Evolutionary conservation across 2,797 vertebrate genomes (phyloP).

Genomic region (Lacerta agilis): DNA sequence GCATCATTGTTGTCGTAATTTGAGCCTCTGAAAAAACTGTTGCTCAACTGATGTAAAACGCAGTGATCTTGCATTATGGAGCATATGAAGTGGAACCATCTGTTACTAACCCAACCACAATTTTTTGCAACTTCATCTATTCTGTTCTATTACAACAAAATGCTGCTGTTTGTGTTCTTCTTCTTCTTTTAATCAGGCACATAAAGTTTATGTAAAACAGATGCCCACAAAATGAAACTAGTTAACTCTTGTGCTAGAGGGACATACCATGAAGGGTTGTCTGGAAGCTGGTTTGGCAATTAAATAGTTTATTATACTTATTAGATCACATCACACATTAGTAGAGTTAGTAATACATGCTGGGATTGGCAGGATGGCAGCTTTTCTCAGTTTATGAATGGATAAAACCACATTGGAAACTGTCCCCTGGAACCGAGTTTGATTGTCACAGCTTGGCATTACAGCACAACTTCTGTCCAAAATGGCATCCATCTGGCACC

Average conservation of each 20-base stretch:
- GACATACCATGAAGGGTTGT: not conserved
- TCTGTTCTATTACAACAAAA: not conserved
- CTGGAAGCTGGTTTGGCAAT: constrained; percentile 13
- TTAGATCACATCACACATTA: not conserved
- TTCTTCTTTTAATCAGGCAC: not conserved
- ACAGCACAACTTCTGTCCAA: not conserved
- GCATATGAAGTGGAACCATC: not conserved
- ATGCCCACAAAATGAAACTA: not conserved
- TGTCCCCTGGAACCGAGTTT: not conserved
- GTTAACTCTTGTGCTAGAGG: not conserved
- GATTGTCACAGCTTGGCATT: not conserved
- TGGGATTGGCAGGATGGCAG: not conserved
- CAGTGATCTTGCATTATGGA: not conserved
- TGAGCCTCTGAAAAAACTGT: not conserved
- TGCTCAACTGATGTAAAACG: not conserved
- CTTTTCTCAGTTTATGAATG: not conserved
- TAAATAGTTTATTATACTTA: not conserved
- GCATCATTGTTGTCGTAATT: not conserved
- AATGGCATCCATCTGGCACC: constrained; percentile 4
- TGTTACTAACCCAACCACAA: not conserved
- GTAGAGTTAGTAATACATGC: not conserved
- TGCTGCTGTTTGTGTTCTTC: not conserved
- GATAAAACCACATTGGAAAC: not conserved
- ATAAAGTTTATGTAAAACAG: not conserved
- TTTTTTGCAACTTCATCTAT: not conserved